Conservation (phyloP, 2,888 invertebrate genomes). For the Steinernema scapterisci region DNA sequence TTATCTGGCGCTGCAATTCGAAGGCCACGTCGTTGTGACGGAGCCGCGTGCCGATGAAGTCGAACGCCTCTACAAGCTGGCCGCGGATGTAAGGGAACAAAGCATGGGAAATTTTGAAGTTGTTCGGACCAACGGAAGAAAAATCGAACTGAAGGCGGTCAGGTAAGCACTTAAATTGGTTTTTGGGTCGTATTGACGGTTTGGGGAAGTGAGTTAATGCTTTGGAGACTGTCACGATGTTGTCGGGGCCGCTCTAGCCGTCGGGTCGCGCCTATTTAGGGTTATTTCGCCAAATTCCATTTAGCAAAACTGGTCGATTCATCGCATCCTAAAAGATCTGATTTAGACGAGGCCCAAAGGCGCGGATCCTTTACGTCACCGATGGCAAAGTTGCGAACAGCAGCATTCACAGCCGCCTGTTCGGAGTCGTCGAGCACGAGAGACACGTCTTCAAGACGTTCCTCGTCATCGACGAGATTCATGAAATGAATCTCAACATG, state of each 20-base stretch:
- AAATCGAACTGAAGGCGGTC: neutral
- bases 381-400: neutral
- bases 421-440: neutral
- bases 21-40: conserved; percentile 9
- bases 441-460: neutral
- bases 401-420: neutral
- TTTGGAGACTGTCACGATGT: no score
- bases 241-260: no score
- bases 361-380: neutral
- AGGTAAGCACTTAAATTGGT: no score
- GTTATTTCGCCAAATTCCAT: no score
- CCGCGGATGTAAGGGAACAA: neutral
- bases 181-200: no score
- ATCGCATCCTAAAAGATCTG: neutral
- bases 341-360: neutral
- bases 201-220: no score
- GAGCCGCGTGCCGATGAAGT: conserved; percentile 4
- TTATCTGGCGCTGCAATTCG: neutral
- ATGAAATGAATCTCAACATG: conserved; percentile 10
- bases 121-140: neutral
- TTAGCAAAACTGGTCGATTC: no score
- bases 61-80: neutral
- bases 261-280: no score
- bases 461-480: conserved; percentile 7
- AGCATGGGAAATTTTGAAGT: neutral